These are phyloP conservation scores for Tenthredo amoena DNA, from an alignment of 2,888 invertebrate genomes.

Conservation along the genomic window DNA sequence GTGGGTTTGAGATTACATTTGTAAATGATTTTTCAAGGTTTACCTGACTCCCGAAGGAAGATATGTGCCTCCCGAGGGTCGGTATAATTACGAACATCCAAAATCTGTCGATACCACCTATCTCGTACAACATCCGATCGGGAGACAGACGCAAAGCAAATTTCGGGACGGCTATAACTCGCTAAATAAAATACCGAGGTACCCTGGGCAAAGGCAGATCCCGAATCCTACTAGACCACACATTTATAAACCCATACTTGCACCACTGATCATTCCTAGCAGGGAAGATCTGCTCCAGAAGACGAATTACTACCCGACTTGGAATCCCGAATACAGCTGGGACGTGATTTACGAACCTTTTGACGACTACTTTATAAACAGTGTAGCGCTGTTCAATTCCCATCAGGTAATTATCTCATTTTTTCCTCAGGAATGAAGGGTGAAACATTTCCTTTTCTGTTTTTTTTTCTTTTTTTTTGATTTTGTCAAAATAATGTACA, in stretches of 20 bases:
- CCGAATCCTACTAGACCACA: background rate
- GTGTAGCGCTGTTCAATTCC: slow-evolving; percentile 65
- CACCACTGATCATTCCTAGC: slow-evolving; percentile 66
- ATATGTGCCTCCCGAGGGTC: slow-evolving; percentile 79
- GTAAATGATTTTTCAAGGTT: slow-evolving; percentile 68
- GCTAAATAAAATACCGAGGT: background rate
- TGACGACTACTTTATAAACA: slow-evolving; percentile 64
- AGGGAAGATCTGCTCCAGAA: slow-evolving; percentile 57
- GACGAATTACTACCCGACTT: slow-evolving; percentile 60
- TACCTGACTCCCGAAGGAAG: slow-evolving; percentile 80
- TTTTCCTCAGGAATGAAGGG: background rate
- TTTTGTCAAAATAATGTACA: background rate
- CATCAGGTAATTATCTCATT: slow-evolving; percentile 60
- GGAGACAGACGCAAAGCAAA: background rate
- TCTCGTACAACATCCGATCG: slow-evolving; percentile 78
- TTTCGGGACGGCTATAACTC: slow-evolving; percentile 11
- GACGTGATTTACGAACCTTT: slow-evolving; percentile 63
- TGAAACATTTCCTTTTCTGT: background rate
- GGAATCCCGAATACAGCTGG: slow-evolving; percentile 68
- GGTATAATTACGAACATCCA: slow-evolving; percentile 76
- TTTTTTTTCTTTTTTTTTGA: background rate
- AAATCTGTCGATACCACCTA: slow-evolving; percentile 82
- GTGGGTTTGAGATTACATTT: background rate
- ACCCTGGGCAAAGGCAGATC: slow-evolving; percentile 45
- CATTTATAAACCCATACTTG: slow-evolving; percentile 67